Percentiles rank a stretch among this genome's conserved stretches.
phyloP scores from a whole-genome alignment of 92 coral and sea anemone genomes.

The Epizoanthus scotinus region DNA sequence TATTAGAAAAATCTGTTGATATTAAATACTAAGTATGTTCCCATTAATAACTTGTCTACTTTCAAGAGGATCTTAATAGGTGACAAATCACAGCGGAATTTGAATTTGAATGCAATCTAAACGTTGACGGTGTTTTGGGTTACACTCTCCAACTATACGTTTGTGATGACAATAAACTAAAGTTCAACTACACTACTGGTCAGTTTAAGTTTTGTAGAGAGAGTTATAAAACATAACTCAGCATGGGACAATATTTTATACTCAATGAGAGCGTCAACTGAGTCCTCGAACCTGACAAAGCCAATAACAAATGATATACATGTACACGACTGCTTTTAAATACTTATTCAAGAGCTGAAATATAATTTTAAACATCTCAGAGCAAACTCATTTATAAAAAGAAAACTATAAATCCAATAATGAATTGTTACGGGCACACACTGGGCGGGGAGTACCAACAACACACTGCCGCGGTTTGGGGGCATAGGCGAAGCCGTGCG shows the following conservation, averaged over 20 bases:
- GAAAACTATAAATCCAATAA: neutral
- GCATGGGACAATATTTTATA: neutral
- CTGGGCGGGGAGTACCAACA: neutral
- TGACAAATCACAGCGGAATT: neutral
- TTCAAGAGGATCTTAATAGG: neutral
- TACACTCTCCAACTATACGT: neutral
- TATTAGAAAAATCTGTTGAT: no score
- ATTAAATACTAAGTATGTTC: no score
- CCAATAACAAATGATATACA: no score
- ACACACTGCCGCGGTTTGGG: constrained; percentile 5
- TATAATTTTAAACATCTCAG: neutral
- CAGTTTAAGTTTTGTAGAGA: neutral
- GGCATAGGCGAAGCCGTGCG: constrained; percentile 13
- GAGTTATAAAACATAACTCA: neutral
- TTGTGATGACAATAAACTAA: neutral
- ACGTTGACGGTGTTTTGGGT: neutral
- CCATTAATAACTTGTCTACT: neutral
- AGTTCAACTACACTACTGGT: neutral
- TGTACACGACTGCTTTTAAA: no score
- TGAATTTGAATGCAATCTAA: neutral
- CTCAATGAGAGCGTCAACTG: no score
- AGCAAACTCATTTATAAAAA: neutral
- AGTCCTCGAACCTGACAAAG: no score
- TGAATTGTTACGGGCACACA: constrained; percentile 1
- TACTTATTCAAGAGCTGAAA: no score